phyloP scores from a whole-genome alignment of 2,113 vertebrate species.

The Brachyhypopomus gauderio region DNA sequence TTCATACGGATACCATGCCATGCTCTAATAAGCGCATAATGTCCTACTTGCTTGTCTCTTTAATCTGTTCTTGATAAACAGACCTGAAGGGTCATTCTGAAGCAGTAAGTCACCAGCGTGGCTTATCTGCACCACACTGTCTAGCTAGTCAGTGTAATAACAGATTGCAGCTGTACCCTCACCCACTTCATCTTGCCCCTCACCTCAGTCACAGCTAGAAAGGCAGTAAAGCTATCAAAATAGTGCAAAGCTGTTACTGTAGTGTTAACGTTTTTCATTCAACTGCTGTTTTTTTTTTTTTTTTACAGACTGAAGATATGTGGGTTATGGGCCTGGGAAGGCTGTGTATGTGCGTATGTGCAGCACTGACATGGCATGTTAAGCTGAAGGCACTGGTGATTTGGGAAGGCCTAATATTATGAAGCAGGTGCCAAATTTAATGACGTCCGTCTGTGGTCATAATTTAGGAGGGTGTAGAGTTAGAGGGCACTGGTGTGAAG shows the following conservation, averaged over 20 bases:
- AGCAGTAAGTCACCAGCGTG: neutral
- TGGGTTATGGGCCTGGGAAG: neutral
- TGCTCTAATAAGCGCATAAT: neutral
- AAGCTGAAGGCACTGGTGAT: slow-evolving; percentile 68
- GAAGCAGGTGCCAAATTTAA: slow-evolving; percentile 72
- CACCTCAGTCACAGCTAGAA: too few species aligned
- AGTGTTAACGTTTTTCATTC: neutral
- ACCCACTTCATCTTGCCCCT: too few species aligned
- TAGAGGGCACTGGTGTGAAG: slow-evolving; percentile 39
- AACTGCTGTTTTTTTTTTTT: neutral
- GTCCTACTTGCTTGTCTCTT: neutral
- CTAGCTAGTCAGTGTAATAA: neutral
- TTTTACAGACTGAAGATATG: neutral
- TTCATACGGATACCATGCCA: too few species aligned
- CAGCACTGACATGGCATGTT: slow-evolving; percentile 31
- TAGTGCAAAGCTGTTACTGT: neutral
- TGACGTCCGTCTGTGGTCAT: slow-evolving; percentile 61
- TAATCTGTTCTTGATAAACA: neutral
- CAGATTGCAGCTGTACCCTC: too few species aligned
- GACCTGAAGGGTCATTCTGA: neutral
- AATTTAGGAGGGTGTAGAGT: slow-evolving; percentile 51
- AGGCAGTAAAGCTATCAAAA: neutral
- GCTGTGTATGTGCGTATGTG: slow-evolving; percentile 5
- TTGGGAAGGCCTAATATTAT: slow-evolving; percentile 64
- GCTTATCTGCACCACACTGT: neutral